Evolutionary conservation across 1,140 invertebrate species (phyloP), one percentile per base, ranked within the genome.

Genomic region (Archivesica marissinica): DNA sequence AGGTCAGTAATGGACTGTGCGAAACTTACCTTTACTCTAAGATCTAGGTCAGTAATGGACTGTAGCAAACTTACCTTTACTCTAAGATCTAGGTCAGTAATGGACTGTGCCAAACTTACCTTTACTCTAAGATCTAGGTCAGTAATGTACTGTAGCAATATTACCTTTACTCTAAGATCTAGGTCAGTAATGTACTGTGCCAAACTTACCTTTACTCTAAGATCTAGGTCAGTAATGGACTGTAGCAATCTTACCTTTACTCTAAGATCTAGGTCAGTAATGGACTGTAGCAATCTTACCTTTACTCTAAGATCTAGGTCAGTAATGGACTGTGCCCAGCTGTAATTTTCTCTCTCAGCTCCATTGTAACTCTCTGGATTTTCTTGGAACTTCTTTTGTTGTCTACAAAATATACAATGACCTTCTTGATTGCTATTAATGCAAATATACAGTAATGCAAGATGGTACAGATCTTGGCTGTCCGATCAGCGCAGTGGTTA

Each of bases 201-300:
- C n/a, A n/a, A n/a, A n/a, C n/a, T n/a, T n/a, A n/a, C n/a, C n/a
- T n/a, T n/a, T n/a, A n/a, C n/a, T n/a, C n/a, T n/a, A 25, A 98
- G 93, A 94, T 98, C 96, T 38, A 97, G 87, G 87, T 98, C 97
- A 86, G 92, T 95, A 47, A 97, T 96, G 52, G 95, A 41, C 92
- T 98, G 97, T 0, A 96, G 96, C 97, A 97, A 98, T n/a, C 95
- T 95, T 92, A 97, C 98, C 77, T 95, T 95, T 0, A 97, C 96
- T 90, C 95, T 95, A 25, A 98, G 93, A 94, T 98, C 96, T 38
- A 97, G 87, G 87, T 98, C 97, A 86, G 92, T 95, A 47, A 97
- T 96, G 52, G 95, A 41, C 92, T 98, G n/a, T n/a, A n/a, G n/a
- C 54, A 2, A 28, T 23, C 54, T 59, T 59, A 59, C 54, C 33